Base-by-base conservation (phyloP, 2,113 vertebrate species). In the Engraulis encrasicolus region DNA sequence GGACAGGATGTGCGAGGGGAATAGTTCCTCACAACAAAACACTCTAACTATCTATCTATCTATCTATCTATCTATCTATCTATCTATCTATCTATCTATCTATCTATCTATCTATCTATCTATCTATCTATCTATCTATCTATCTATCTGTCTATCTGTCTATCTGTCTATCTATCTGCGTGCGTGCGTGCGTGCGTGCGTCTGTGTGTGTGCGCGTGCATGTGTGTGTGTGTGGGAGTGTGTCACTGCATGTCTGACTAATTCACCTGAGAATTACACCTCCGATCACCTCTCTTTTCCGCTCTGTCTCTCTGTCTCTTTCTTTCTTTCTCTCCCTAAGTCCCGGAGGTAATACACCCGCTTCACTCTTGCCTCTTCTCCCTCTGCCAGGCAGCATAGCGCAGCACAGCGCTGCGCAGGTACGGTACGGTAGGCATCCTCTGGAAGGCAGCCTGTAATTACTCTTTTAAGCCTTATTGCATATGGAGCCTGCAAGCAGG, bases 391-490 rank as follows among this genome's bases (percentile, higher is more conserved):
- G 88, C 86, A 90, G 94, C n/a, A n/a, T n/a, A n/a, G n/a, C n/a
- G n/a, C n/a, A n/a, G n/a, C n/a, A n/a, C n/a, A n/a, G n/a, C n/a
- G n/a, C n/a, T n/a, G n/a, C n/a, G n/a, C n/a, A n/a, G n/a, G n/a
- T n/a, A n/a, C n/a, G n/a, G n/a, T n/a, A n/a, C n/a, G n/a, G 93
- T 91, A 92, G 94, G 91, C 91, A 89, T 92, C 94, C 94, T 94
- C 94, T 94, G 93, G 38, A 49, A 88, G 82, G 49, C 49, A 84
- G 87, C 93, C 94, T 95, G 96, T 96, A 95, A 96, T 96, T 95
- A 93, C 95, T 95, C 92, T 92, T 93, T 95, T 96, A 96, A 87
- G 85, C 23, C 83, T 81, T 92, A 92, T 89, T 91, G 94, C 95
- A 94, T 31, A 34, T 34, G 27, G n/a, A n/a, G n/a, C n/a, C n/a